Evolutionary conservation across 2,797 vertebrate genomes (phyloP), one percentile per base, ranked within the genome.

Genomic region (Aphelocoma californica): DNA sequence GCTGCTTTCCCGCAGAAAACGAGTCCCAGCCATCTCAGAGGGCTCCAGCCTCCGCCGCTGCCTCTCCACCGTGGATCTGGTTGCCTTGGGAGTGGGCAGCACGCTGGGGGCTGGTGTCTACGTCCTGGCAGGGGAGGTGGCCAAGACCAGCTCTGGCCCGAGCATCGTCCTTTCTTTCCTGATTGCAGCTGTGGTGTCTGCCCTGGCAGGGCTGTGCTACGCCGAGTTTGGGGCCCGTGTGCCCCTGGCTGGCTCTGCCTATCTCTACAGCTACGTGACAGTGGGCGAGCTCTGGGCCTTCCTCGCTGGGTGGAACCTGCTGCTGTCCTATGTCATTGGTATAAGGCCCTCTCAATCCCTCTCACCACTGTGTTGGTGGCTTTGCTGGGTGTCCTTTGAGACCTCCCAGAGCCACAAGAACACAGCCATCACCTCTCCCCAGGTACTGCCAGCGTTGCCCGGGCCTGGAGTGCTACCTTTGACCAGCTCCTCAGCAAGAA

Each of bases 91-190:
- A 13, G 99, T 99, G 47, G 99, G 99, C 86, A 99, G 99, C 97
- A 99, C 98, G 0, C 98, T 99, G 62, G 99, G 99, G 1, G 99
- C 99, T 0, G 99, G 99, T 9, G 98, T 99, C 51, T 99, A 99
- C 1, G 93, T 99, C 58, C 97, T 99, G 83, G 98, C 98, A 6
- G 98, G 99, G 53, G 98, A 99, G 86, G 98, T 99, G 96, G 99
- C 98, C 25, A 98, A 98, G 75, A 96, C 90, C 47, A 96, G 70
- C 2, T 96, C 98, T 0, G 98, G 99, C 56, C 99, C 99, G 5
- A 98, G 98, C 97, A 98, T 99, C 10, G 88, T 99, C 81, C 44
- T 99, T 74, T 99, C 98, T 18, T 99, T 99, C 98, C 97, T 99
- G 93, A 98, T 99, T 6, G 99, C 99, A 4, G 98, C 98, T 0